A percentile compares a stretch with the other conserved stretches of the same genome.
Conservation (phyloP, 2,113 vertebrate genomes). For the Sardina pilchardus region DNA sequence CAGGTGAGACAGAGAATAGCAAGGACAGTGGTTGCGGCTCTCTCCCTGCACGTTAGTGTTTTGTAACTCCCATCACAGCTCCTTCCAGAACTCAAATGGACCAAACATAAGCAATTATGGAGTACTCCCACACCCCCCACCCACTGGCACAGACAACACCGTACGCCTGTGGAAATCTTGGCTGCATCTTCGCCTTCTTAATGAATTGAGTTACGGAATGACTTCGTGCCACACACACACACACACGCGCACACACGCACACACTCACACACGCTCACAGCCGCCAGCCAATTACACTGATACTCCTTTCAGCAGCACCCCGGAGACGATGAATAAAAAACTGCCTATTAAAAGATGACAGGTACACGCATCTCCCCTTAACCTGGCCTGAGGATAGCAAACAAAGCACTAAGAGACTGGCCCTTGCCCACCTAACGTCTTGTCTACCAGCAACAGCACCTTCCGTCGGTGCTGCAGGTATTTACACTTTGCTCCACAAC, state of each 20-base stretch:
- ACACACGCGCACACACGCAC: background rate
- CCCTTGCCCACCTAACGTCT: no score
- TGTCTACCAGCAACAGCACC: background rate
- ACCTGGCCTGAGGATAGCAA: background rate
- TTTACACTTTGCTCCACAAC: no score
- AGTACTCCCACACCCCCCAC: no score
- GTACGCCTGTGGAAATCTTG: background rate
- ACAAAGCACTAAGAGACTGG: background rate
- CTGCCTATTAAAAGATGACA: background rate
- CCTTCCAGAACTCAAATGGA: background rate
- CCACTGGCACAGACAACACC: background rate
- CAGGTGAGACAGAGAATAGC: background rate
- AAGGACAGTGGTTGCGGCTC: background rate
- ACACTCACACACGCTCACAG: background rate
- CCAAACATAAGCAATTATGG: background rate
- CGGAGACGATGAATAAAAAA: background rate
- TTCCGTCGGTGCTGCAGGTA: background rate
- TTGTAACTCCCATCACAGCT: background rate
- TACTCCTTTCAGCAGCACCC: background rate
- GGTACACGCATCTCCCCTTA: background rate
- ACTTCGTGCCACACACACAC: background rate
- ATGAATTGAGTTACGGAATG: background rate
- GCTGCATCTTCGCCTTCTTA: background rate
- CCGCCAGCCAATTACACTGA: background rate
- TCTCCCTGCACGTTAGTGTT: background rate